A percentile compares a stretch with the other conserved stretches of the same genome.
phyloP scores from a whole-genome alignment of 2,888 invertebrate species.

The Drosophila ustulata region DNA sequence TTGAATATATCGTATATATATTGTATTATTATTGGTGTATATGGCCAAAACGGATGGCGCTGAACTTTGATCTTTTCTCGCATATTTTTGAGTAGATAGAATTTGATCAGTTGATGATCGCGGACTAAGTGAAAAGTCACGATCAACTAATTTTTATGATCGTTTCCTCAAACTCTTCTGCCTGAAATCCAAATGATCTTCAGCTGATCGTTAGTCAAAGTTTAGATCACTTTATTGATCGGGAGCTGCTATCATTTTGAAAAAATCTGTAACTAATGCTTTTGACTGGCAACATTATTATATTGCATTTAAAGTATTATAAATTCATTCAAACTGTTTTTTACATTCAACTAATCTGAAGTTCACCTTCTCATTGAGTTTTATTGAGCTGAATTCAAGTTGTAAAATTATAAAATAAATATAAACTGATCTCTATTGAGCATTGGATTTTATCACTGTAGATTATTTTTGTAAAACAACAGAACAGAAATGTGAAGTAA shows the following conservation, averaged over 20 bases:
- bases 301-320: too few species aligned
- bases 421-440: background rate
- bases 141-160: background rate
- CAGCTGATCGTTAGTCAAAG: background rate
- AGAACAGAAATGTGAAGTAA: background rate
- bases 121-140: slow-evolving; percentile 17
- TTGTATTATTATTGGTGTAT: background rate
- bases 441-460: background rate
- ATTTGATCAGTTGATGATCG: slow-evolving; percentile 10
- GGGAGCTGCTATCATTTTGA: too few species aligned
- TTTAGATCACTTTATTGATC: too few species aligned
- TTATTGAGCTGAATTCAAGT: background rate
- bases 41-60: slow-evolving; percentile 12
- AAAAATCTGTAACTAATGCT: too few species aligned
- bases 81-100: background rate
- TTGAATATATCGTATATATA: background rate
- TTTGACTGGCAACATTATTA: too few species aligned
- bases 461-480: background rate
- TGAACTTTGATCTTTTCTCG: slow-evolving; percentile 8
- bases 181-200: background rate
- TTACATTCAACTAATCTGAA: background rate
- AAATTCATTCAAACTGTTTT: background rate
- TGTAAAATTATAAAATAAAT: background rate
- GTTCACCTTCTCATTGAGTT: background rate
- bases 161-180: background rate